These are phyloP conservation scores for Pterocles burchelli DNA, from an alignment of 2,113 vertebrate genomes.

Conservation along the genomic window DNA sequence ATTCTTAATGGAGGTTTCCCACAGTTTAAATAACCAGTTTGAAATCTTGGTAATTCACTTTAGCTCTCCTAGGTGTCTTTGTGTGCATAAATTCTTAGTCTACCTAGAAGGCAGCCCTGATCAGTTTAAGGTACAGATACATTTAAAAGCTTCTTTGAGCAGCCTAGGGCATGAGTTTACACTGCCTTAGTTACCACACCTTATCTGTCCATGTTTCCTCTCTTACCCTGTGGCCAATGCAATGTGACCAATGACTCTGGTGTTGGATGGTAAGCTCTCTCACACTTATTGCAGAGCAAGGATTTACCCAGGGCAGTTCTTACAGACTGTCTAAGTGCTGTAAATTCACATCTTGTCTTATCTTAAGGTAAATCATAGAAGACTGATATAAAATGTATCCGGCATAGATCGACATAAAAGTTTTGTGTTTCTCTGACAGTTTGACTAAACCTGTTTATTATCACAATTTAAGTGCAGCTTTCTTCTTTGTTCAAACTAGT, in stretches of 20 bases:
- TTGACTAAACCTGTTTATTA: conserved; percentile 13
- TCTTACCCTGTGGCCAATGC: not conserved
- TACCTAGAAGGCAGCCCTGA: not conserved
- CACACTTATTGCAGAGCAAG: not conserved
- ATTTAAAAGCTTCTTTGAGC: not conserved
- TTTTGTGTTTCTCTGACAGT: not conserved
- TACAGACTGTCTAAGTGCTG: not conserved
- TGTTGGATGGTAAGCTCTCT: not conserved
- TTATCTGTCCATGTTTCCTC: not conserved
- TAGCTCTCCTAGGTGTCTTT: not conserved
- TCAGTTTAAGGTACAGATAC: not conserved
- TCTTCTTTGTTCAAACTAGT: not conserved
- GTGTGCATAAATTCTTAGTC: not conserved
- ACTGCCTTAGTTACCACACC: not conserved
- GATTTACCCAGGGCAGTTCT: not conserved
- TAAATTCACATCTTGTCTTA: not conserved
- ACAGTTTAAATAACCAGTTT: not conserved
- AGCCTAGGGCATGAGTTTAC: not conserved
- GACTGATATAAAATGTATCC: not conserved
- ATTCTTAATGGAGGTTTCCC: not conserved
- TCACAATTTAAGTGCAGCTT: not conserved
- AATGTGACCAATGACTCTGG: not conserved
- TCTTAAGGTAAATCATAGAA: not conserved
- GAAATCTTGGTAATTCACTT: not conserved
- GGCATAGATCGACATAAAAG: not conserved